A percentile compares a stretch with the other conserved stretches of the same genome.
These are phyloP conservation scores for Morinoia aosen DNA, from an alignment of 2,888 invertebrate species.

Conservation along the genomic window DNA sequence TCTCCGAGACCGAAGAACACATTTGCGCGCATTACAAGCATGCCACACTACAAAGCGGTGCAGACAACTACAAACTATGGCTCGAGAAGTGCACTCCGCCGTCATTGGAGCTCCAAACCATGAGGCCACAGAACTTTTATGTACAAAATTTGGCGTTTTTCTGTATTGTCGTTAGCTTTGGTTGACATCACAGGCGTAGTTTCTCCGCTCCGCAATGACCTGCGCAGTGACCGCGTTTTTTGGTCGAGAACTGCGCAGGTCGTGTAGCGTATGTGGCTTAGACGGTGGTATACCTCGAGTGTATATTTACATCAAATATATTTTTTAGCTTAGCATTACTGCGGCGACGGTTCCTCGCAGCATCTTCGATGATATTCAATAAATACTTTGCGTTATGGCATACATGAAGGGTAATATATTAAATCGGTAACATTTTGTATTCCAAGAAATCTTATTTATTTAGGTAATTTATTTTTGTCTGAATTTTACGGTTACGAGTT, in stretches of 20 bases:
- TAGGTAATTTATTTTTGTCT: neutral
- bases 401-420: neutral
- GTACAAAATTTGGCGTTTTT: neutral
- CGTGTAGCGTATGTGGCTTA: neutral
- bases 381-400: neutral
- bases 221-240: neutral
- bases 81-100: neutral
- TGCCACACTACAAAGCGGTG: neutral
- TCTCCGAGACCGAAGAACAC: neutral
- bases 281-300: neutral
- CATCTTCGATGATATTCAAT: neutral
- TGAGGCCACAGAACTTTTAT: neutral
- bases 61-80: neutral
- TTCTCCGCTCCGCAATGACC: neutral
- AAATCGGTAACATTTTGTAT: neutral
- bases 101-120: neutral
- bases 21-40: neutral
- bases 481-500: neutral
- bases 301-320: neutral
- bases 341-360: neutral
- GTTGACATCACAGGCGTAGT: slow-evolving; percentile 4
- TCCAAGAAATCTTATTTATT: neutral
- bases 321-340: neutral
- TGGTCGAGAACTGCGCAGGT: neutral
- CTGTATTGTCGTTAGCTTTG: neutral